phyloP scores from a whole-genome alignment of 1,140 invertebrate species.

The Zaprionus ghesquierei region DNA sequence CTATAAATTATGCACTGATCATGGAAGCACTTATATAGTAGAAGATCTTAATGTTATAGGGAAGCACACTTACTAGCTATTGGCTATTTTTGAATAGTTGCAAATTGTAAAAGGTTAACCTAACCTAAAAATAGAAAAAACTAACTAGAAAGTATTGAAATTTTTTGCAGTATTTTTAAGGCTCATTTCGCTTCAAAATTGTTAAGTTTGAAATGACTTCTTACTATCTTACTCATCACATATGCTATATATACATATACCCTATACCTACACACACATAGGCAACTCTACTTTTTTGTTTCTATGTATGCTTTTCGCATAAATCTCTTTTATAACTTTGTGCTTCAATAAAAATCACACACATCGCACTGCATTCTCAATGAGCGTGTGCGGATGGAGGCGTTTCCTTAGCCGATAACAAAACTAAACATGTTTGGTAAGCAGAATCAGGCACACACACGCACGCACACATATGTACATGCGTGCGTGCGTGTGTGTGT shows the following conservation, averaged over 20 bases:
- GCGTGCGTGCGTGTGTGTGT: background rate
- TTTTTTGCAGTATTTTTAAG: too few relatives aligned
- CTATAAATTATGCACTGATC: background rate
- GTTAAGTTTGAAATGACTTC: too few relatives aligned
- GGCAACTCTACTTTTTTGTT: background rate
- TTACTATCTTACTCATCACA: background rate
- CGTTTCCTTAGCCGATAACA: conserved; percentile 48
- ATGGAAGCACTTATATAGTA: background rate
- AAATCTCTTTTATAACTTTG: conserved; percentile 58
- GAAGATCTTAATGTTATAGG: background rate
- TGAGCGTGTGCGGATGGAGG: conserved; percentile 58
- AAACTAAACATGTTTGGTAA: conserved; percentile 60
- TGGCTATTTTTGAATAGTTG: too few relatives aligned
- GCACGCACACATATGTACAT: background rate
- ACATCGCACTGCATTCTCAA: conserved; percentile 69
- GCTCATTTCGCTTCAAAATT: too few relatives aligned
- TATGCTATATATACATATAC: background rate
- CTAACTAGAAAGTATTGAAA: too few relatives aligned
- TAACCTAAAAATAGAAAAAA: too few relatives aligned
- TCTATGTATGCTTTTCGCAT: conserved; percentile 42
- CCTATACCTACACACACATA: background rate
- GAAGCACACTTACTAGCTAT: too few relatives aligned
- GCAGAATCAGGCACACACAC: conserved; percentile 32
- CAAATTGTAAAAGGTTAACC: too few relatives aligned
- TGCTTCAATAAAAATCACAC: conserved; percentile 69